Evolutionary conservation across 2,113 vertebrate genomes (phyloP), one percentile per base, ranked within the genome.

Genomic region (Pygoscelis adeliae): DNA sequence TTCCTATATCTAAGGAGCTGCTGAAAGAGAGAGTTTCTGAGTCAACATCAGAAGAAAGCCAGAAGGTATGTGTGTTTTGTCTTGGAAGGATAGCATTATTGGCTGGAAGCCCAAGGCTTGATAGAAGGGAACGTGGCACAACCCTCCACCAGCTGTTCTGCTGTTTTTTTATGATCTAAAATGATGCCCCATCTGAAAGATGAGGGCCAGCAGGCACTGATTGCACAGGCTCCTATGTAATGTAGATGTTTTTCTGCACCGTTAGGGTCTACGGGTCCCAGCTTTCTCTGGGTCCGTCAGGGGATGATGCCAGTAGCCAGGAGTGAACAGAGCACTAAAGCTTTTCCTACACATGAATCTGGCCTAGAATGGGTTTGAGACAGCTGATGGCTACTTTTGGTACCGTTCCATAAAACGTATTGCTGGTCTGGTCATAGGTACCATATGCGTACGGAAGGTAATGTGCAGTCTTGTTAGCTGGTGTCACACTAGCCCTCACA

Each of bases 51-150:
- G 70, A 87, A 93, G 73, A 78, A 79, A 95, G 56, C n/a, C 87
- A 95, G 78, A 96, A 94, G 82, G 65, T 84, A 55, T 5, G 36
- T 66, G 91, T 93, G 42, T 92, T 91, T 92, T 92, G 73, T 56
- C 73, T 94, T 93, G 89, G 87, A 90, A 93, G 70, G 73, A 87
- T 66, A 52, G 52, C 4, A 0, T 23, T 63, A 36, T 4, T 84
- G 93, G 91, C 96, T 93, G 73, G 56, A 82, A 91, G 83, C 87
- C 87, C 46, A 27, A 82, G 72, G 73, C 49, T 94, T 90, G 72
- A 46, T 69, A 56, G 83, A 21, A 91, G 44, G 65, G 84, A 94
- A 72, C 2, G 26, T 91, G 84, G 87, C 84, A 93, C 52, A 91
- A 56, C 30, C 66, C 77, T 83, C 61, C 25, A 27, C 69, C 93